Evolutionary conservation across 2,113 vertebrate species (phyloP), one percentile per base, ranked within the genome.

Genomic region (Tichodroma muraria): DNA sequence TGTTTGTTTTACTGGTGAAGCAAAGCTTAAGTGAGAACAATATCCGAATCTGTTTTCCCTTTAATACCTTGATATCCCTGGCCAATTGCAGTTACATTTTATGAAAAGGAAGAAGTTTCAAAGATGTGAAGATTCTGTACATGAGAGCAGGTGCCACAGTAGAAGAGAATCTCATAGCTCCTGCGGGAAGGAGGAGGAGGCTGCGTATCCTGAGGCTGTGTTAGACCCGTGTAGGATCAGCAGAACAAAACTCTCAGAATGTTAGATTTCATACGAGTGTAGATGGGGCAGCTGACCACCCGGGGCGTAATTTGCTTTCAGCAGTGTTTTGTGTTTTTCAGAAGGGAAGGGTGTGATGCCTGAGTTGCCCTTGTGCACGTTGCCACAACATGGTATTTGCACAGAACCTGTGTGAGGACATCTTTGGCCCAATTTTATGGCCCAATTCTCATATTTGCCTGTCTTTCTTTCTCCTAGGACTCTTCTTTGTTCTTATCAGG

Each of bases 301-400:
- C 0, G 0, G 52, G 37, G 45, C 0, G 0, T 57, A 8, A 37
- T 61, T 65, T 57, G 23, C 79, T 85, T 61, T 82, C 37, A 77
- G 20, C 14, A 28, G 49, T 14, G 57, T 64, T n/a, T n/a, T n/a
- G n/a, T n/a, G n/a, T n/a, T n/a, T n/a, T n/a, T n/a, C n/a, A n/a
- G n/a, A n/a, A n/a, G n/a, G 31, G 37, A 71, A 44, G n/a, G 19
- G 20, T 60, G 45, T 0, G 0, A 4, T 0, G 6, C 15, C 44
- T 31, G 59, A 85, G 70, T 57, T 69, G 42, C 24, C 50, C 17
- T 44, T 35, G 13, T 54, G 15, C 0, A 0, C 47, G 38, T 69
- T 66, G 27, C 42, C 66, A 2, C 33, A 31, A 6, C 1, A 3
- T 21, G 54, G 18, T 56, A 20, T 71, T 80, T 75, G 54, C 56